phyloP scores from a whole-genome alignment of 2,797 vertebrate species.

The Carduelis carduelis region DNA sequence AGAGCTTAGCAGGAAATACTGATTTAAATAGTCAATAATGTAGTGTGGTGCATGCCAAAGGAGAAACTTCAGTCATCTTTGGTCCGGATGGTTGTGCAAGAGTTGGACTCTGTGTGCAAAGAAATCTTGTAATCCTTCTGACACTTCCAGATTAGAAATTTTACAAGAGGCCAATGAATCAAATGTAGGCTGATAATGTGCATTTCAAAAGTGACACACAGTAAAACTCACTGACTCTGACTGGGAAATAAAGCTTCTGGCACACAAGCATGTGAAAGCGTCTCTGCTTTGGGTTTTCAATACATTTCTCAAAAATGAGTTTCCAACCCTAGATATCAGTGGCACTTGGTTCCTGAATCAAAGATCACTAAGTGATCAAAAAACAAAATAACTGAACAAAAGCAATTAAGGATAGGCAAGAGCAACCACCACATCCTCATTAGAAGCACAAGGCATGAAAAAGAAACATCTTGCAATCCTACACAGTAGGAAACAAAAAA shows the following conservation, averaged over 20 bases:
- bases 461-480: neutral
- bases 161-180: neutral
- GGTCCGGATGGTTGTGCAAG: neutral
- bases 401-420: neutral
- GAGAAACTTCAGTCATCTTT: neutral
- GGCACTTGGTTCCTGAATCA: neutral
- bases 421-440: neutral
- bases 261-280: neutral
- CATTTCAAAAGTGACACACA: neutral
- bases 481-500: neutral
- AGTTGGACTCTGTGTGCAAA: neutral
- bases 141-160: neutral
- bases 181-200: neutral
- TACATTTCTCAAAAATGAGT: neutral
- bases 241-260: neutral
- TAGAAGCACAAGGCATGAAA: neutral
- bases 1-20: neutral
- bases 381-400: neutral
- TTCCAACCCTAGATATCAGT: neutral
- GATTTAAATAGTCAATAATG: neutral
- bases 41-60: neutral
- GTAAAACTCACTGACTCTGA: neutral
- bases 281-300: neutral
- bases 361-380: neutral
- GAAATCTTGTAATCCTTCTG: neutral